Conservation (phyloP, 2,113 vertebrate genomes). For the Lanius ludovicianus region DNA sequence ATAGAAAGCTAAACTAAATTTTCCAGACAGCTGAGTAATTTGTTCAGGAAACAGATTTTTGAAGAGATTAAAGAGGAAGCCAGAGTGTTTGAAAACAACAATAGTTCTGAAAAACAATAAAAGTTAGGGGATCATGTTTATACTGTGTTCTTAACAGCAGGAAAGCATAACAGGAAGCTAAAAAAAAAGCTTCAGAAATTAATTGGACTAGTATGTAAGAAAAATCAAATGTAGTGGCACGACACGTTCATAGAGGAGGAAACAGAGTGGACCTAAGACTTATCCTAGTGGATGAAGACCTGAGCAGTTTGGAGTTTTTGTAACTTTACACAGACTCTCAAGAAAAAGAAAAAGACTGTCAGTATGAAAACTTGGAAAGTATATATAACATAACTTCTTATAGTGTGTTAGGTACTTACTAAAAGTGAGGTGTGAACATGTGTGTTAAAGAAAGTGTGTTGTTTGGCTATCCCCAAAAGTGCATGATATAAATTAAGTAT, state of each 20-base stretch:
- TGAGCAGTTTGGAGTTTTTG: neutral
- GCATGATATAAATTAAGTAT: neutral
- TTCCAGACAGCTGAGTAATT: neutral
- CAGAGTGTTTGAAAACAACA: neutral
- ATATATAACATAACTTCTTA: neutral
- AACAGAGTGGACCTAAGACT: neutral
- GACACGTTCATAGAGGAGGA: neutral
- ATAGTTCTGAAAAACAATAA: neutral
- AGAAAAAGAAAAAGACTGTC: neutral
- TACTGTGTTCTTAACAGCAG: neutral
- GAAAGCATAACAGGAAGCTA: neutral
- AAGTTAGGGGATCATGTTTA: neutral
- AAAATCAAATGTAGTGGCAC: neutral
- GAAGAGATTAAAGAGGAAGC: neutral
- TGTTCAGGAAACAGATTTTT: neutral
- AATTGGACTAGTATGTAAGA: neutral
- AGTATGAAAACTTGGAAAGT: neutral
- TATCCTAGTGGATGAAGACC: neutral
- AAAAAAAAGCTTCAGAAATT: neutral
- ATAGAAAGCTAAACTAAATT: neutral
- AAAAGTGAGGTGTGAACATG: neutral
- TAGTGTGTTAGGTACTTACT: neutral
- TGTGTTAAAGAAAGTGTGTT: neutral
- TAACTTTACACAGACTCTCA: neutral
- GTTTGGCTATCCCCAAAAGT: neutral